These are phyloP conservation scores for Dicrostonyx torquatus DNA, from an alignment of 2,797 vertebrate species.

Conservation along the genomic window DNA sequence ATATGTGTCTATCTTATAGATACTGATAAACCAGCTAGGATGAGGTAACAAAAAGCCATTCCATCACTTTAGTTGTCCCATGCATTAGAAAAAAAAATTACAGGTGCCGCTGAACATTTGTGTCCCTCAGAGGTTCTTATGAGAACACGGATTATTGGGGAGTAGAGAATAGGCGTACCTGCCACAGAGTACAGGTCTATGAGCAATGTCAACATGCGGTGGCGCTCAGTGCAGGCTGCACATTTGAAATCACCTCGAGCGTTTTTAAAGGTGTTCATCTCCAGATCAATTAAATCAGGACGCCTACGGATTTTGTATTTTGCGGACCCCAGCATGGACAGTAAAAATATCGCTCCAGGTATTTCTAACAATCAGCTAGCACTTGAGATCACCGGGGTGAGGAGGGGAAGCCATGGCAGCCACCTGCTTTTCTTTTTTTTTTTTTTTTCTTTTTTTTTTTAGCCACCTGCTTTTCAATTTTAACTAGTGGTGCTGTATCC, in stretches of 20 bases:
- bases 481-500: neutral
- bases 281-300: neutral
- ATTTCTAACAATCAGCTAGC: neutral
- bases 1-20: neutral
- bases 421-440: neutral
- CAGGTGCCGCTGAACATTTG: neutral
- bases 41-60: neutral
- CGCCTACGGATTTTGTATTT: neutral
- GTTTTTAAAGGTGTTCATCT: neutral
- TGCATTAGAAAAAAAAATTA: neutral
- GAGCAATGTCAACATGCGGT: neutral
- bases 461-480: constrained; percentile 10
- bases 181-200: neutral
- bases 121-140: neutral
- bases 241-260: neutral
- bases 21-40: neutral
- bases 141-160: neutral
- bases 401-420: neutral
- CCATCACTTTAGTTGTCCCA: neutral
- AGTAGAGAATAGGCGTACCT: neutral
- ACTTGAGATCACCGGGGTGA: neutral
- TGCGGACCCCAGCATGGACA: neutral
- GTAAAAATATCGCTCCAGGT: neutral
- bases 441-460: too few relatives aligned
- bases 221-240: neutral